Conservation (phyloP, 2,797 vertebrate species). For the Tiaroga cobitis region DNA sequence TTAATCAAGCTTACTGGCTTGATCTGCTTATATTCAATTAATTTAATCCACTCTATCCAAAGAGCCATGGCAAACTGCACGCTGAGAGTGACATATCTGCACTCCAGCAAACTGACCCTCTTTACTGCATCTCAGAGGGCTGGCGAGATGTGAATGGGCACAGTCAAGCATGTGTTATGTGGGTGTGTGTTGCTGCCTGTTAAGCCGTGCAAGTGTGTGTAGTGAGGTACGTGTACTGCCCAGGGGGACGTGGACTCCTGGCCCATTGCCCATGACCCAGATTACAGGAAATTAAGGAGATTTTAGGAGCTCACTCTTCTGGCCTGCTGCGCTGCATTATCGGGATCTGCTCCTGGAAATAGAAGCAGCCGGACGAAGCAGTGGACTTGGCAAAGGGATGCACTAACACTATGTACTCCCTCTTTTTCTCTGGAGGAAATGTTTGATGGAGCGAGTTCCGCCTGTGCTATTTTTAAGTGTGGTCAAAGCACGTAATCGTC, state of each 20-base stretch:
- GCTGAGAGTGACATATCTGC: conserved; percentile 33
- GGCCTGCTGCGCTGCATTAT: conserved; percentile 39
- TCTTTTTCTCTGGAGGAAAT: neutral
- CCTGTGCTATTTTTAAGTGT: conserved; percentile 7
- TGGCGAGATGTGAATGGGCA: conserved; percentile 28
- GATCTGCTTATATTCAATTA: conserved; percentile 62
- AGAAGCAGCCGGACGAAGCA: neutral
- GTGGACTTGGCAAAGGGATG: conserved; percentile 37
- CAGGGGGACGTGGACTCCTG: conserved; percentile 37
- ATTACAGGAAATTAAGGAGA: conserved; percentile 62
- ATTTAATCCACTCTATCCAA: conserved; percentile 58
- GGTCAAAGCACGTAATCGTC: neutral
- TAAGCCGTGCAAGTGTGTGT: conserved; percentile 32
- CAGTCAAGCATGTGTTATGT: conserved; percentile 36
- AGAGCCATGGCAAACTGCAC: conserved; percentile 39
- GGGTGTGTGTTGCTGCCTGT: conserved; percentile 4
- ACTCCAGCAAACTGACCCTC: conserved; percentile 15
- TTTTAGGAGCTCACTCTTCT: conserved; percentile 38
- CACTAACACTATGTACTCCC: neutral
- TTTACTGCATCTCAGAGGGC: conserved; percentile 20
- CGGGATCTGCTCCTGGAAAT: conserved; percentile 26
- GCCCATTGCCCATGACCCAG: conserved; percentile 53
- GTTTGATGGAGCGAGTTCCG: neutral
- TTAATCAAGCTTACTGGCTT: conserved; percentile 54
- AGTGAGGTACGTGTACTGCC: conserved; percentile 1